Conservation (phyloP, 2,888 invertebrate genomes). For the Aradus depressus region DNA sequence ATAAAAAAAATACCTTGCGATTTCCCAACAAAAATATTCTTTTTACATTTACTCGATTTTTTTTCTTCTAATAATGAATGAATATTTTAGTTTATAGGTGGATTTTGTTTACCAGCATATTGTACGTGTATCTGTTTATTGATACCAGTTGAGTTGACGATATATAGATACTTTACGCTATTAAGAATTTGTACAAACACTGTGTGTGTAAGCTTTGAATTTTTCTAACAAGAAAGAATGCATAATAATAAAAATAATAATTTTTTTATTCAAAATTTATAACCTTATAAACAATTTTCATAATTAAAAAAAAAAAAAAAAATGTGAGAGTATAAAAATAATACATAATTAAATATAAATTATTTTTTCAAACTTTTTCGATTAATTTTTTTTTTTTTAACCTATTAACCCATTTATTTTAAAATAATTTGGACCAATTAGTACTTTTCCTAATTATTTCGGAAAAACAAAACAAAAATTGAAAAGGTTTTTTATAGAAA, state of each 20-base stretch:
- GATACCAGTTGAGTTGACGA: neutral
- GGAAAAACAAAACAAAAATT: too few relatives aligned
- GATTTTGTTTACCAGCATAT: neutral
- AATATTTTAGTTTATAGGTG: neutral
- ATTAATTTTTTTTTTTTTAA: too few relatives aligned
- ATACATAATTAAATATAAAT: too few relatives aligned
- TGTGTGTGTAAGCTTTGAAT: constrained; percentile 6
- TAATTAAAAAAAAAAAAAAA: too few relatives aligned
- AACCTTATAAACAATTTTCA: constrained; percentile 8
- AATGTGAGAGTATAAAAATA: too few relatives aligned
- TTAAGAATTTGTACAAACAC: neutral
- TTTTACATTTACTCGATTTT: neutral
- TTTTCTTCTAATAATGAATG: neutral
- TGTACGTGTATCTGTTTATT: neutral
- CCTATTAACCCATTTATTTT: too few relatives aligned
- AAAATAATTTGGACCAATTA: too few relatives aligned
- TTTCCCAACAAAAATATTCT: too few relatives aligned
- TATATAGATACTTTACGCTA: constrained; percentile 3
- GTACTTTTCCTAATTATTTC: too few relatives aligned
- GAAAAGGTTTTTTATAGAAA: too few relatives aligned
- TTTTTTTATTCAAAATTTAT: neutral
- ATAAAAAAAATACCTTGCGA: too few relatives aligned
- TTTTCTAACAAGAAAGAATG: constrained; percentile 6
- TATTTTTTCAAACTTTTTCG: too few relatives aligned
- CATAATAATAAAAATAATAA: neutral